Percentiles rank a stretch among this genome's conserved stretches.
These are phyloP conservation scores for Cataglyphis rosenhaueri DNA, from an alignment of 2,888 invertebrate species.

Conservation along the genomic window DNA sequence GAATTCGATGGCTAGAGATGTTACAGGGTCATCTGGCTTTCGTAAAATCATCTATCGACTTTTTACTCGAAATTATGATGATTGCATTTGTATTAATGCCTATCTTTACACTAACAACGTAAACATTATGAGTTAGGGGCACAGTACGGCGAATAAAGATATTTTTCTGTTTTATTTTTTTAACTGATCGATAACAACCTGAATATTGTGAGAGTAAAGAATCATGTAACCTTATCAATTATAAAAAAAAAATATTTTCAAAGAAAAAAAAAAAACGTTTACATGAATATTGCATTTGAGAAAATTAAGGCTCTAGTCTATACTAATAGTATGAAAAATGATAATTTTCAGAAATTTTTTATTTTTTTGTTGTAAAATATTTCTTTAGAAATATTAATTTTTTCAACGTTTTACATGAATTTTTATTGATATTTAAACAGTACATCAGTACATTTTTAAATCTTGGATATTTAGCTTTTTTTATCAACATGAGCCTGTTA, in stretches of 20 bases:
- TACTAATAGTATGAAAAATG: too few species aligned
- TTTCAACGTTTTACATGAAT: too few species aligned
- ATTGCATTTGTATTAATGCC: constrained; percentile 67
- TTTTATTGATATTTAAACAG: too few species aligned
- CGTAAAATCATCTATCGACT: constrained; percentile 71
- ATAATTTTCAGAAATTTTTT: neutral
- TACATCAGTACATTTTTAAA: too few species aligned
- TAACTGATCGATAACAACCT: neutral
- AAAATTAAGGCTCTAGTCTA: too few species aligned
- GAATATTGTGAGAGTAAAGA: neutral
- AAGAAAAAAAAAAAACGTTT: too few species aligned
- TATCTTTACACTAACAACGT: neutral
- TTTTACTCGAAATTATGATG: constrained; percentile 60
- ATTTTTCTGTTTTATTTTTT: neutral
- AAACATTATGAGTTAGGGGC: neutral
- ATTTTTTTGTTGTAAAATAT: too few species aligned
- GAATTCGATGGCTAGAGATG: constrained; percentile 74
- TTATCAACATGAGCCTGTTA: too few species aligned
- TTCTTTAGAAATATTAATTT: too few species aligned
- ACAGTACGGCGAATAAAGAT: neutral
- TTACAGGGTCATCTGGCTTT: constrained; percentile 57
- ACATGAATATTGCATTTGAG: too few species aligned
- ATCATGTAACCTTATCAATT: neutral
- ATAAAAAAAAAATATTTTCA: neutral
- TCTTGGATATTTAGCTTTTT: too few species aligned